These are phyloP conservation scores for Manduca sexta DNA, from an alignment of 1,140 invertebrate genomes.

Conservation along the genomic window DNA sequence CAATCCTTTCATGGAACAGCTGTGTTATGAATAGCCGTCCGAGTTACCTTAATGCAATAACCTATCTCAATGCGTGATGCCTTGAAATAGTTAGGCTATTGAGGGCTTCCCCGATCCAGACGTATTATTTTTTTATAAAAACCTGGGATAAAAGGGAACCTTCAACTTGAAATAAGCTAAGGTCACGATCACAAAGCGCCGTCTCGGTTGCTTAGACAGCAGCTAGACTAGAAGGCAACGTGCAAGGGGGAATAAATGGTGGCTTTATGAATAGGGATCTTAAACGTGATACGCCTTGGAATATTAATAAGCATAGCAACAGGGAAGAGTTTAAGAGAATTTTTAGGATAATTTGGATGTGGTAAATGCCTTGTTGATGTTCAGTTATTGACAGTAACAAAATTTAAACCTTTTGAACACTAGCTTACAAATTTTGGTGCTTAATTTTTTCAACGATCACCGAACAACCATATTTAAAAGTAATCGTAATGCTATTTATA, in stretches of 20 bases:
- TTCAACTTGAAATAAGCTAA: constrained; percentile 69
- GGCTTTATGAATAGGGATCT: too few relatives aligned
- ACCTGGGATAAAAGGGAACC: constrained; percentile 50
- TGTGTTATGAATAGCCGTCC: constrained; percentile 44
- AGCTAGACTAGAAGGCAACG: constrained; percentile 52
- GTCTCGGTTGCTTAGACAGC: constrained; percentile 38
- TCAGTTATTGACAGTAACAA: too few relatives aligned
- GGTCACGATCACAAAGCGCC: constrained; percentile 44
- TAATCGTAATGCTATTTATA: too few relatives aligned
- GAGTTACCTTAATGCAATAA: constrained; percentile 54
- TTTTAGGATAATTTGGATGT: too few relatives aligned
- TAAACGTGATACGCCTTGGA: too few relatives aligned
- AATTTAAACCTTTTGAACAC: too few relatives aligned
- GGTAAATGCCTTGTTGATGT: too few relatives aligned
- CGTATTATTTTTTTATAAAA: constrained; percentile 44
- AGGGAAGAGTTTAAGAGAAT: too few relatives aligned
- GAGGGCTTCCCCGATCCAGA: constrained; percentile 44
- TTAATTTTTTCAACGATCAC: too few relatives aligned
- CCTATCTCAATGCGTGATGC: constrained; percentile 64
- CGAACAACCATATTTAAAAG: too few relatives aligned
- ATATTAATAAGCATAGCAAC: too few relatives aligned
- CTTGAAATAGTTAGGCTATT: constrained; percentile 59
- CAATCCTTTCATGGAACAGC: constrained; percentile 33
- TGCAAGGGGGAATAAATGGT: constrained; percentile 9
- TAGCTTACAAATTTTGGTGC: too few relatives aligned